Base-by-base conservation (phyloP, 2,113 vertebrate genomes). In the Psilopsiagon aurifrons region DNA sequence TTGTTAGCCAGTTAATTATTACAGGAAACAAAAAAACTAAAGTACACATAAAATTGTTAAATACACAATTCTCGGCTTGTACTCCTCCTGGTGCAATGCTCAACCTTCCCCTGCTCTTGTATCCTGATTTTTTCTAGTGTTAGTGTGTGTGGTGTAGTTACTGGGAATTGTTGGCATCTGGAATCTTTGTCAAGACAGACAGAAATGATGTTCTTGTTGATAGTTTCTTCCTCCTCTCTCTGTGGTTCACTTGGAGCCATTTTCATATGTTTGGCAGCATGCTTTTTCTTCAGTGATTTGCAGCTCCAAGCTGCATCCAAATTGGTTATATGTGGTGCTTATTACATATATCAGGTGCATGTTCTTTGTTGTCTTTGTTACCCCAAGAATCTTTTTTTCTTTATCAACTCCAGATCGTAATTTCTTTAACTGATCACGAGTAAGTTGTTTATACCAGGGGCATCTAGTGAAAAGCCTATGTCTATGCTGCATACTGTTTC, bases 171-270 rank as follows among this genome's bases (percentile, higher is more conserved):
- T 82, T 79, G n/a, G 11, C 35, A 27, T 33, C 23, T 83, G 9
- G 35, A 51, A 7, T 64, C 35, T 76, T 64, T 68, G 11, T 11
- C 23, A 64, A 54, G 64, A 67, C 11, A 92, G 18, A 81, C 13
- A 33, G 7, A n/a, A 47, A 55, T 3, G 1, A 35, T 25, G 27
- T 19, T 78, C 8, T 17, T 41, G 16, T 33, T 64, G 15, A 51
- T 11, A 51, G 7, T 25, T 76, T 80, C 23, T 71, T 88, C 28
- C 25, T 84, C 29, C 22, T 51, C 18, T 51, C 15, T 73, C 7
- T 69, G 11, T 1, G 3, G 6, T 47, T 13, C 3, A 8, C 9
- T 67, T 52, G 17, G 6, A n/a, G 13, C 57, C 0, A 55, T 87
- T 82, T 87, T 60, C 5, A 3, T 67, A 13, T 35, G 27, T 76